A percentile compares a stretch with the other conserved stretches of the same genome.
phyloP scores from a whole-genome alignment of 2,797 vertebrate species.

The Euthynnus affinis region DNA sequence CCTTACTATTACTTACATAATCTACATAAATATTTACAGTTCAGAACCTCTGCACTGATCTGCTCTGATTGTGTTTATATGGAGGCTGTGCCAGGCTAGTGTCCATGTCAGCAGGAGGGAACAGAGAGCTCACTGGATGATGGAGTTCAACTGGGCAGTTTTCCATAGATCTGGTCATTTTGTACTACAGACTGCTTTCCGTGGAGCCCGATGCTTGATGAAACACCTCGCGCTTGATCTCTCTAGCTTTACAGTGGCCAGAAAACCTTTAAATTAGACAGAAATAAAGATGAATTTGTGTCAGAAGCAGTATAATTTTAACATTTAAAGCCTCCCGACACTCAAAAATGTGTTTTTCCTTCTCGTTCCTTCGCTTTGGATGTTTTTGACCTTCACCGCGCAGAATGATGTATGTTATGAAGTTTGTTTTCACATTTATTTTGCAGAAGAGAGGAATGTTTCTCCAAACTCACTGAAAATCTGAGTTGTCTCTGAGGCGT shows the following conservation, averaged over 20 bases:
- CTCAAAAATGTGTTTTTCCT: neutral
- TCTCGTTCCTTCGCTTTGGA: neutral
- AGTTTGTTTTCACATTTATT: neutral
- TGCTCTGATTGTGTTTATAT: conserved; percentile 65
- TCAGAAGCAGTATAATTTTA: neutral
- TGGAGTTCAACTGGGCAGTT: conserved; percentile 14
- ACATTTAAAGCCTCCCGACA: neutral
- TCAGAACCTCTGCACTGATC: conserved; percentile 58
- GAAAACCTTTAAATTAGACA: neutral
- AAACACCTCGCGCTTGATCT: neutral
- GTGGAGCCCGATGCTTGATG: neutral
- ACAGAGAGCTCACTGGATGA: conserved; percentile 17
- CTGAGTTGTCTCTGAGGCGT: neutral
- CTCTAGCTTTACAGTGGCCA: neutral
- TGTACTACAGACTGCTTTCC: neutral
- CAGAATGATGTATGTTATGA: neutral
- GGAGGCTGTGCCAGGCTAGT: conserved; percentile 46
- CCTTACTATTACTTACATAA: conserved; percentile 53
- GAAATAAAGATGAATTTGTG: neutral
- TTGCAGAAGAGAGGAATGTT: neutral
- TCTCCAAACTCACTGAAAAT: too few relatives aligned
- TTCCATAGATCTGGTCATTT: conserved; percentile 8
- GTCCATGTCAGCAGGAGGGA: conserved; percentile 34
- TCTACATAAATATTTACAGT: conserved; percentile 72
- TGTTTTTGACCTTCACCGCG: neutral